phyloP scores from a whole-genome alignment of 2,888 invertebrate species.

The Cloeon dipterum region DNA sequence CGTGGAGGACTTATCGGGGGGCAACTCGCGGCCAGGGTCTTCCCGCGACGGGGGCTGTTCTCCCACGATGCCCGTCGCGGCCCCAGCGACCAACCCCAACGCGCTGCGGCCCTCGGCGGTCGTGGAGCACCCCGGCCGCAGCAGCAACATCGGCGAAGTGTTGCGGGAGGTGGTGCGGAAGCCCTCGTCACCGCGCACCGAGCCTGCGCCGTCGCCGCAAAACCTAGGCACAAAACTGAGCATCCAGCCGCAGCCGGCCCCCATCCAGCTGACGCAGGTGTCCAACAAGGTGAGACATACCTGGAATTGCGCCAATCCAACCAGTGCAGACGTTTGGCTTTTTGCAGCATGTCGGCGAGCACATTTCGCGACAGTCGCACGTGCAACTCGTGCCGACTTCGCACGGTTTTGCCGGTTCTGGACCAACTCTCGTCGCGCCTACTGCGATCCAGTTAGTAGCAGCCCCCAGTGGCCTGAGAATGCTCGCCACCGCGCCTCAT shows the following conservation, averaged over 20 bases:
- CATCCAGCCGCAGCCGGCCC: no score
- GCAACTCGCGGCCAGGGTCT: not conserved
- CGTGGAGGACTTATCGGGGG: slow-evolving; percentile 6
- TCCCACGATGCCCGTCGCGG: slow-evolving; percentile 1
- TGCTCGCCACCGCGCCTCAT: slow-evolving; percentile 12
- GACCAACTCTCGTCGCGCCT: slow-evolving; percentile 20
- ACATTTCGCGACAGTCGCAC: not conserved
- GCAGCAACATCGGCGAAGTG: not conserved
- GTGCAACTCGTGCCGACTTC: not conserved
- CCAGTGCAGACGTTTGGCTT: no score
- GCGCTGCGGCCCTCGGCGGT: not conserved
- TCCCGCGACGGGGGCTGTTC: not conserved
- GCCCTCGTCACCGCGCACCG: not conserved
- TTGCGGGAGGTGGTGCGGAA: not conserved
- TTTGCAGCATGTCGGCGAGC: no score
- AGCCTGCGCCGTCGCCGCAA: no score
- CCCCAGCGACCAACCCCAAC: not conserved
- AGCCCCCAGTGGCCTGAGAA: slow-evolving; percentile 18
- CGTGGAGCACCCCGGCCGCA: not conserved
- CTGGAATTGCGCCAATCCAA: no score
- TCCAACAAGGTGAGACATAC: no score
- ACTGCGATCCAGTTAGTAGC: slow-evolving; percentile 24
- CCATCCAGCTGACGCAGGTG: no score
- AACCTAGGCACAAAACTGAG: no score
- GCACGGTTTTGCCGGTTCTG: slow-evolving; percentile 18